Base-by-base conservation (phyloP, 2,797 vertebrate species). In the Rhinoraja longicauda region DNA sequence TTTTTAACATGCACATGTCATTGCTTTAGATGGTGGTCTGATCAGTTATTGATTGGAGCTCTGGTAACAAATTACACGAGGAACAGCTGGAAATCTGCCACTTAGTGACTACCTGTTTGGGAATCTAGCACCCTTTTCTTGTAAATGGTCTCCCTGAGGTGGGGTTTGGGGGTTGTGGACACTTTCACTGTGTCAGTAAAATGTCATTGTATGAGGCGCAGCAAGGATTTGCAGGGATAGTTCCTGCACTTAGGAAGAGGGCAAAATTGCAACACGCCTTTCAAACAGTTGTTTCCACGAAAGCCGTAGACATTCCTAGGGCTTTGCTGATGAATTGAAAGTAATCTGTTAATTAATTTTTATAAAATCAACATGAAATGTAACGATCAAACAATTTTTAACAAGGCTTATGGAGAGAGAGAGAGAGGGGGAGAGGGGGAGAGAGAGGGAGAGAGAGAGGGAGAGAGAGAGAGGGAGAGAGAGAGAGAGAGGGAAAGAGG, bases 41-140 rank as follows among this genome's bases (percentile, higher is more conserved):
- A 95, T 95, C 95, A 94, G 95, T 94, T 96, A 96, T 96, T 95
- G 96, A 96, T 96, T 94, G 95, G 94, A 94, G 94, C 95, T 95
- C 96, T 96, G 96, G 95, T 95, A 96, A 96, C 95, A 94, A 95
- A 96, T 96, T 96, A 96, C 95, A 96, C 95, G 96, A 96, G 95
- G 96, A 95, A 95, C 95, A 95, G 95, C 95, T 96, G 95, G 95
- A 95, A 96, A 95, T 95, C 95, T 94, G 95, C 93, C 94, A 95
- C 94, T 94, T 94, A 94, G 93, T 94, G 95, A 94, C 95, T 94
- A 93, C 94, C 94, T 94, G 95, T 96, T 95, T 96, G 95, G 95
- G 95, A 96, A 96, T 93, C 94, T 93, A 92, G 94, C 93, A 93
- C 93, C 93, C 93, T 84, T 93, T 96, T 96, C 95, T 96, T 95